A percentile compares a stretch with the other conserved stretches of the same genome.
Evolutionary conservation across 2,888 invertebrate genomes (phyloP).

Genomic region (Brenthis daphne): DNA sequence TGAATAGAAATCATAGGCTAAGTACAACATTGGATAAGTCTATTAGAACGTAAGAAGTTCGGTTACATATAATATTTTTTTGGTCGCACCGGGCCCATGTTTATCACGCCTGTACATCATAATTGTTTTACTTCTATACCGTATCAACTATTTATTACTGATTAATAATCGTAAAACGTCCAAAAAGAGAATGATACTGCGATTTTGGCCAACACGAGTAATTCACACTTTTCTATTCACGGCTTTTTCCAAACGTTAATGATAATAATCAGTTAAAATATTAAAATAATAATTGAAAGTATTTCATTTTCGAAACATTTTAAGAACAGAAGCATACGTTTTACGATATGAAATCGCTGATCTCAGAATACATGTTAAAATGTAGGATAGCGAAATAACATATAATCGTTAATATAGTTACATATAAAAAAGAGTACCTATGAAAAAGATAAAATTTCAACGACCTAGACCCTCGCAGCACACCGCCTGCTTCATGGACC

Average conservation of each 20-base stretch:
- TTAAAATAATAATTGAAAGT: background rate
- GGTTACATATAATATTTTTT: constrained; percentile 33
- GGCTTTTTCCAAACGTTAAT: constrained; percentile 2
- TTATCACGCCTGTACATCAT: constrained; percentile 52
- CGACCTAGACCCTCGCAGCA: constrained; percentile 30
- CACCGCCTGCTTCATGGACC: constrained; percentile 52
- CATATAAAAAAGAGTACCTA: constrained; percentile 8
- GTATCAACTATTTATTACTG: constrained; percentile 74
- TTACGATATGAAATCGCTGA: background rate
- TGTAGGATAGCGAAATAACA: constrained; percentile 5
- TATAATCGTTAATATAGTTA: background rate
- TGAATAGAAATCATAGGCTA: constrained; percentile 1
- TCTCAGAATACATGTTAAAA: background rate
- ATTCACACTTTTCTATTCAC: constrained; percentile 31
- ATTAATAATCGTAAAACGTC: constrained; percentile 70
- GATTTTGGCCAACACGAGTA: constrained; percentile 77
- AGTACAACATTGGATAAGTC: constrained; percentile 13
- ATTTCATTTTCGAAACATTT: constrained; percentile 2
- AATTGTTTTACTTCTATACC: constrained; percentile 48
- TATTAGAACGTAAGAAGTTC: constrained; percentile 23
- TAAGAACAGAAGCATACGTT: background rate
- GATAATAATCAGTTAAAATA: background rate
- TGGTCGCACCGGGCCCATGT: constrained; percentile 65
- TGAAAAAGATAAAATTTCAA: constrained; percentile 6
- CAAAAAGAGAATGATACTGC: constrained; percentile 64